Conservation (phyloP, 2,113 vertebrate genomes). For the Pelvicachromis taeniatus region DNA sequence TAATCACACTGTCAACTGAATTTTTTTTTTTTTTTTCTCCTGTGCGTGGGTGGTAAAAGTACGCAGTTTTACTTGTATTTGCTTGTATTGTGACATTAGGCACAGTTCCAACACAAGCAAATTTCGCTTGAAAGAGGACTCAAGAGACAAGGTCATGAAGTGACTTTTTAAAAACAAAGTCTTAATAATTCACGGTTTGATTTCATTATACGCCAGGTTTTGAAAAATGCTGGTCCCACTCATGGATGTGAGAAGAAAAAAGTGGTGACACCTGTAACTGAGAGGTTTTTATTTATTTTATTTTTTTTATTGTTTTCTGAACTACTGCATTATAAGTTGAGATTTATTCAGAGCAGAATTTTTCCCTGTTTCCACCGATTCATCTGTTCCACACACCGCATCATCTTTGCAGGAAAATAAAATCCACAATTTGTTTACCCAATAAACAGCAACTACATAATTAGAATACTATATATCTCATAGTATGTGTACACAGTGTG, state of each 20-base stretch:
- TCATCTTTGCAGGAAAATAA: accelerated
- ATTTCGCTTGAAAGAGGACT: background rate
- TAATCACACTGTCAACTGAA: background rate
- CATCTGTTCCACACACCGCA: background rate
- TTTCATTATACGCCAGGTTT: background rate
- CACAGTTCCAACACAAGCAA: background rate
- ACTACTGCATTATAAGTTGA: background rate
- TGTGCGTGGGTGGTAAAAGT: background rate
- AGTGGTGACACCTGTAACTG: background rate
- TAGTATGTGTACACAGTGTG: background rate
- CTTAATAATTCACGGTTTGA: background rate
- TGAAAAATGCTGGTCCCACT: background rate
- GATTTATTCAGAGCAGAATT: background rate
- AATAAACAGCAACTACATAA: background rate
- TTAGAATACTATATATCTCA: background rate
- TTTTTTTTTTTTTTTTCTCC: background rate
- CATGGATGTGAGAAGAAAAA: background rate
- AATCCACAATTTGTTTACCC: background rate
- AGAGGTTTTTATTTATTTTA: background rate
- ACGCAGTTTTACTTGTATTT: background rate
- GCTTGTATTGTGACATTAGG: background rate
- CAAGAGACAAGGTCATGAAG: background rate
- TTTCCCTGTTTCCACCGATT: background rate
- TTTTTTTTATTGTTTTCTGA: background rate
- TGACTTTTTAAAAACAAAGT: background rate